Conservation (phyloP, 2,888 invertebrate genomes). For the Rotaria magnacalcarata region DNA sequence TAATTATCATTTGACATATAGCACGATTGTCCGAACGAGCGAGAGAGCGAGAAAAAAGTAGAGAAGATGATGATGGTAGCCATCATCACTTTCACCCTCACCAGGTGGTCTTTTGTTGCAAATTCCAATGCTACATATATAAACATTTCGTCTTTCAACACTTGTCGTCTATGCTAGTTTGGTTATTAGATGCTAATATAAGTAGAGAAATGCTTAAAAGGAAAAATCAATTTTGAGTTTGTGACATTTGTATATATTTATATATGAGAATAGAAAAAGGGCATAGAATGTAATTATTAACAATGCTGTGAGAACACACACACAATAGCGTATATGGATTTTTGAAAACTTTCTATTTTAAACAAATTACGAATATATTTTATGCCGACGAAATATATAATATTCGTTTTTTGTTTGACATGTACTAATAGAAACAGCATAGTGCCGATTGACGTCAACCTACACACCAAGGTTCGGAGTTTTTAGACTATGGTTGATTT, state of each 20-base stretch:
- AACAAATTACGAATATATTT: neutral
- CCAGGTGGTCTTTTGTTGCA: neutral
- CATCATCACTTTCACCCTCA: neutral
- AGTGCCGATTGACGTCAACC: neutral
- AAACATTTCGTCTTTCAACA: conserved; percentile 26
- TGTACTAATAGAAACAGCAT: neutral
- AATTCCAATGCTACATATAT: neutral
- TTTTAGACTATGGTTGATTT: neutral
- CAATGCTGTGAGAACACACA: neutral
- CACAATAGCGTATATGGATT: neutral
- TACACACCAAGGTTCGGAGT: neutral
- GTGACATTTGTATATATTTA: neutral
- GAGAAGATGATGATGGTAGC: neutral
- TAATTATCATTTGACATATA: conserved; percentile 31
- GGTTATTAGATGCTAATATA: neutral
- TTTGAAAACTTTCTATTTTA: neutral
- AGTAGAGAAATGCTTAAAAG: neutral
- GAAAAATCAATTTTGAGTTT: conserved; percentile 6
- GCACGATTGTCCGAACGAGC: neutral
- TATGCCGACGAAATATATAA: neutral
- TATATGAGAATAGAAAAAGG: neutral
- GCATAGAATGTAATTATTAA: neutral
- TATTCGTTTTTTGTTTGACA: neutral
- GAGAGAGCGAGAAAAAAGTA: neutral
- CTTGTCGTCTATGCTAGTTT: neutral